Conservation (phyloP, 2,888 invertebrate genomes). For the Brachynemurus nebulosus region DNA sequence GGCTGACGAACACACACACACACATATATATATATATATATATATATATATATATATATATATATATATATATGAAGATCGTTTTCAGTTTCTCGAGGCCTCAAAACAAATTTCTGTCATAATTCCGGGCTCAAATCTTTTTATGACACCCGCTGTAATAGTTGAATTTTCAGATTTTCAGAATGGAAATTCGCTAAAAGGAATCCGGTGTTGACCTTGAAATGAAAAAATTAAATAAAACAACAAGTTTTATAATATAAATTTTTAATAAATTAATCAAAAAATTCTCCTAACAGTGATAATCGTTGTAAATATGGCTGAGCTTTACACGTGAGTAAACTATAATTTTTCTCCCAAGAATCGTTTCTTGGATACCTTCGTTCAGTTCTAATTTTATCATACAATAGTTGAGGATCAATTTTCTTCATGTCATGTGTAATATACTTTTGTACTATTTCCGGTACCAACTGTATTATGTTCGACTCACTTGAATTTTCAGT, state of each 20-base stretch:
- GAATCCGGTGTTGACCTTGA: too few species aligned
- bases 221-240: neutral
- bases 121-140: too few species aligned
- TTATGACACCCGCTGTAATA: too few species aligned
- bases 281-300: conserved; percentile 69
- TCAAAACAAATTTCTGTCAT: too few species aligned
- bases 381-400: conserved; percentile 50
- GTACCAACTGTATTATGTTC: conserved; percentile 9
- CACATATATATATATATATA: too few species aligned
- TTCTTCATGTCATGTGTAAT: conserved; percentile 26
- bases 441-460: conserved; percentile 14
- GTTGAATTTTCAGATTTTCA: too few species aligned
- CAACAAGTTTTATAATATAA: neutral
- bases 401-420: conserved; percentile 58
- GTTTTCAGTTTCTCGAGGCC: too few species aligned
- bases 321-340: conserved; percentile 61
- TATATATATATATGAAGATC: too few species aligned
- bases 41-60: too few species aligned
- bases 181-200: too few species aligned
- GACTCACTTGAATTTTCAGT: neutral
- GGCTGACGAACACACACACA: too few species aligned
- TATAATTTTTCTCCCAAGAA: conserved; percentile 46
- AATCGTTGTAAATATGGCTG: conserved; percentile 68
- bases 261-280: conserved; percentile 25
- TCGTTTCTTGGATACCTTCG: conserved; percentile 47